A percentile compares a stretch with the other conserved stretches of the same genome.
Evolutionary conservation across 2,888 invertebrate species (phyloP).

Genomic region (Lasiommata megera): DNA sequence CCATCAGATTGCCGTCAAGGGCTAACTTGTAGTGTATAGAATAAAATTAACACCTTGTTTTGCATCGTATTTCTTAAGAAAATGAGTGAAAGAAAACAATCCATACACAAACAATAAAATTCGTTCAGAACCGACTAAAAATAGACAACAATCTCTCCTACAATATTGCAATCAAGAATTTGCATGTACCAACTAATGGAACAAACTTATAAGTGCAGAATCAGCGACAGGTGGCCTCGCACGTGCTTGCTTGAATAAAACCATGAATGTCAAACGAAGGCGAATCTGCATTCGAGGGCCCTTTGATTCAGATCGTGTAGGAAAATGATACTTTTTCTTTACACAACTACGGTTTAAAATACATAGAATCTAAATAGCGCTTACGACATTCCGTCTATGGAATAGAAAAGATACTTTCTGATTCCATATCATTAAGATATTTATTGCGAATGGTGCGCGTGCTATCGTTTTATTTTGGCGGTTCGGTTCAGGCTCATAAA

Average conservation of each 20-base stretch:
- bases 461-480: constrained; percentile 58
- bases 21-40: too few relatives aligned
- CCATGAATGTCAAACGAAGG: constrained; percentile 77
- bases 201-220: constrained; percentile 58
- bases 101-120: background rate
- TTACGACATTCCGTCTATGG: constrained; percentile 49
- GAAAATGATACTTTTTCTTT: constrained; percentile 39
- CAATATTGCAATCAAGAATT: constrained; percentile 30
- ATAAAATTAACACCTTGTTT: too few relatives aligned
- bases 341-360: constrained; percentile 47
- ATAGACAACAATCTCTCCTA: background rate
- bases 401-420: constrained; percentile 70
- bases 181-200: constrained; percentile 42
- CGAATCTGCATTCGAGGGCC: constrained; percentile 43
- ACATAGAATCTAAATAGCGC: constrained; percentile 34
- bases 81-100: too few relatives aligned
- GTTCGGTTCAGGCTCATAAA: constrained; percentile 51
- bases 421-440: constrained; percentile 80
- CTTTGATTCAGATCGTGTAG: constrained; percentile 15
- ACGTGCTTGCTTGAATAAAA: constrained; percentile 75
- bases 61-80: too few relatives aligned
- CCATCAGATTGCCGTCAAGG: too few relatives aligned
- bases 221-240: constrained; percentile 76
- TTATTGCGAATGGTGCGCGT: constrained; percentile 60
- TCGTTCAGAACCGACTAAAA: background rate